A percentile compares a stretch with the other conserved stretches of the same genome.
Evolutionary conservation across 2,797 vertebrate genomes (phyloP).

Genomic region (Pogonophryne albipinna): DNA sequence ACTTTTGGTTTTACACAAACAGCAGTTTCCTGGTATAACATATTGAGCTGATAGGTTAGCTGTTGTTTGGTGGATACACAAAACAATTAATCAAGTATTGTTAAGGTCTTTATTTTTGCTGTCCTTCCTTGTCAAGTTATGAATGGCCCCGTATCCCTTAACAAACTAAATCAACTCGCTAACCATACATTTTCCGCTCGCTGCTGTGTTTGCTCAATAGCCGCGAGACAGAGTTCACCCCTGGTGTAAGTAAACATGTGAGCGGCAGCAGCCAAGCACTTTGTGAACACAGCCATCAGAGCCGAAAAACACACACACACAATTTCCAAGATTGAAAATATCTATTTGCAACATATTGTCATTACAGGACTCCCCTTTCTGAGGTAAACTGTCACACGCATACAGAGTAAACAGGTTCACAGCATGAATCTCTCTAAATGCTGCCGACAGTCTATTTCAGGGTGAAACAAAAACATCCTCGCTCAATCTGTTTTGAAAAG

Average conservation of each 20-base stretch:
- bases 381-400: background rate
- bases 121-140: no score
- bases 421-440: background rate
- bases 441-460: constrained; percentile 30
- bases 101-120: no score
- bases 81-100: no score
- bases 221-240: constrained; percentile 46
- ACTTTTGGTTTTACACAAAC: no score
- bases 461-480: constrained; percentile 43
- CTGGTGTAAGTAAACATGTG: constrained; percentile 55
- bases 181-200: constrained; percentile 5
- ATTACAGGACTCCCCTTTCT: background rate
- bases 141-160: background rate
- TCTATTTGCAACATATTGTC: constrained; percentile 11
- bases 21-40: background rate
- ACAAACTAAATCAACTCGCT: background rate
- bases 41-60: background rate
- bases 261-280: constrained; percentile 1
- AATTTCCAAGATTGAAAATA: constrained; percentile 1
- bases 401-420: constrained; percentile 61
- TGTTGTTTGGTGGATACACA: no score
- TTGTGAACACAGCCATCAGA: constrained; percentile 11
- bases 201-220: constrained; percentile 66
- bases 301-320: background rate
- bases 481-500: constrained; percentile 27